Evolutionary conservation across 1,140 invertebrate species (phyloP), one percentile per base, ranked within the genome.

Genomic region (Papilio dardanus): DNA sequence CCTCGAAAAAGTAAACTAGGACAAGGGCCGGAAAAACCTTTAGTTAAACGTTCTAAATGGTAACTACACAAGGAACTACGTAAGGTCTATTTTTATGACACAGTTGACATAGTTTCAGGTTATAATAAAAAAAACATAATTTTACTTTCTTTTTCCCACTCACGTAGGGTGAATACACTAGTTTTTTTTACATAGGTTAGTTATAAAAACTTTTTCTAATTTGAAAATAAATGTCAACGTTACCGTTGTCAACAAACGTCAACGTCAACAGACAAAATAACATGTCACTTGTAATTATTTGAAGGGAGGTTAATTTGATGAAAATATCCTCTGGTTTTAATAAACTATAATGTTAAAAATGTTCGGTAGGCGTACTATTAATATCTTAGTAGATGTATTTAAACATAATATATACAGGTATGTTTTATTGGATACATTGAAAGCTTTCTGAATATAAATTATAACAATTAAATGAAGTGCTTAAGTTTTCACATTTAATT

Each of bases 121-220:
- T 42, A 42, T 16, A 42, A 42, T 12, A 12, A n/a, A 42, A 42
- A 42, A n/a, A n/a, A n/a, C n/a, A n/a, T n/a, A n/a, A n/a, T n/a
- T n/a, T n/a, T n/a, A n/a, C n/a, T n/a, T n/a, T n/a, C n/a, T n/a
- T n/a, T n/a, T n/a, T n/a, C n/a, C n/a, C n/a, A n/a, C n/a, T n/a
- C n/a, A n/a, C n/a, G n/a, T n/a, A n/a, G n/a, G n/a, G n/a, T n/a
- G n/a, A n/a, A n/a, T n/a, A n/a, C n/a, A n/a, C n/a, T n/a, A n/a
- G n/a, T n/a, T n/a, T n/a, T n/a, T n/a, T n/a, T n/a, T n/a, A n/a
- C n/a, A n/a, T n/a, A n/a, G n/a, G n/a, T n/a, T n/a, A n/a, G n/a
- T n/a, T n/a, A n/a, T n/a, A n/a, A n/a, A 12, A 62, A 10, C 54
- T 62, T 62, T 62, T 62, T 62, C 54, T 21, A 62, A 62, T 62